Base-by-base conservation (phyloP, 1,140 invertebrate species). In the Hormaphis cornu region DNA sequence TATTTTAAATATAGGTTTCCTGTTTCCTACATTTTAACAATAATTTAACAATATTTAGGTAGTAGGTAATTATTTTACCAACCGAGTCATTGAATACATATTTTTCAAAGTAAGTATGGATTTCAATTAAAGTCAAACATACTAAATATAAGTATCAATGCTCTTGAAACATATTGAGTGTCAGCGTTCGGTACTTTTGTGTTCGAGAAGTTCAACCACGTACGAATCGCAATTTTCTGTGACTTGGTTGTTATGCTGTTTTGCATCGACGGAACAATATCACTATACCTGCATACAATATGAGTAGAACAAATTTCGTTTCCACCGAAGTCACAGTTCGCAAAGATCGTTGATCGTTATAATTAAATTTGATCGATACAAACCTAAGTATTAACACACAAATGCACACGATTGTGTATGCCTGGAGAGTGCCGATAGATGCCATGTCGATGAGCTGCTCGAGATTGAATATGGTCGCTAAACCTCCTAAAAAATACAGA, bases 401-500 rank as follows among this genome's bases (percentile, higher is more conserved):
- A 33, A 90, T 83, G 12, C 91, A 89, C 0, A 97, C 94, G 48
- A 97, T 87, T 7, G 91, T 90, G 76, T 96, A 97, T 0, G 94
- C 94, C 52, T 97, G 80, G 0, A 97, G 79, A 1, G 94, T 97
- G 61, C 94, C 94, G 74, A 97, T 96, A 0, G 92, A 95, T 85
- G 97, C 91, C 87, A 97, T 93, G 74, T 94, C 90, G 14, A 97
- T 91, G 26, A 97, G 80, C 76, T 93, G 89, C 12, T 89, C 83
- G 37, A 97, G 77, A 77, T 95, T 85, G 77, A 97, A 96, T 26
- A 96, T 75, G 14, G 89, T 83, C 1, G 93, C 89, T 85, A 97
- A 91, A 1, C 86, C 69, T 52, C 88, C 92, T 75, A 50, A 61
- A 74, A 72, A 61, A 54, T n/a, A 33, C 7, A 7, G 7, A n/a